Base-by-base conservation (phyloP, 2,797 vertebrate species). In the Alauda arvensis region DNA sequence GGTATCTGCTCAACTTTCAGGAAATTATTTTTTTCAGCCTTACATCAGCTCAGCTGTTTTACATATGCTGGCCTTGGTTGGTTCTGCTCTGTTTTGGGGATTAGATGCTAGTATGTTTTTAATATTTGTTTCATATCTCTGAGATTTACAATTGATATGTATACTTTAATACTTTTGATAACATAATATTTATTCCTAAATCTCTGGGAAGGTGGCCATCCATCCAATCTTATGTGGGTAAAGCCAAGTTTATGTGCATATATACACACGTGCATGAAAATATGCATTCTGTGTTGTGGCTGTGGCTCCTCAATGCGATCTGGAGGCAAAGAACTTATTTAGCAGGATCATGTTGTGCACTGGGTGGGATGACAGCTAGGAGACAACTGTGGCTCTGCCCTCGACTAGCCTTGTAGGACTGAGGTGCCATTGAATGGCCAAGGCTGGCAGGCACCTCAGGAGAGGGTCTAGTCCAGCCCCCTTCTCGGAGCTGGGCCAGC, bases 21-120 rank as follows among this genome's bases (percentile, higher is more conserved):
- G 88, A 86, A 77, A 75, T 75, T 82, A 11, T 78, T 83, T 85
- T 91, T 89, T 84, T 70, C 65, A 78, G 77, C 55, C 71, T 91
- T 86, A 69, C 52, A 77, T 92, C 78, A 88, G 66, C 62, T 88
- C 92, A 93, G 88, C 76, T 94, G 88, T 69, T 94, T 93, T 75
- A 81, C 86, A 85, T 87, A 77, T 89, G 83, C 71, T 75, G 72
- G 48, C 43, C 53, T 59, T 79, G 51, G 40, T 86, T 82, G 74
- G 37, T 66, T 91, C 42, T 74, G 42, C 43, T 87, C 45, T 72
- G 43, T 52, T 87, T 71, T 20, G 12, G 56, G 56, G 48, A 57
- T 55, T 39, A 71, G 9, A 75, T 33, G 13, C 53, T 60, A 84
- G 46, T 63, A 53, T 75, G 67, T 45, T 91, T 93, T 75, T 45